phyloP scores from a whole-genome alignment of 1,140 invertebrate genomes.

The Brachystomella parvula region DNA sequence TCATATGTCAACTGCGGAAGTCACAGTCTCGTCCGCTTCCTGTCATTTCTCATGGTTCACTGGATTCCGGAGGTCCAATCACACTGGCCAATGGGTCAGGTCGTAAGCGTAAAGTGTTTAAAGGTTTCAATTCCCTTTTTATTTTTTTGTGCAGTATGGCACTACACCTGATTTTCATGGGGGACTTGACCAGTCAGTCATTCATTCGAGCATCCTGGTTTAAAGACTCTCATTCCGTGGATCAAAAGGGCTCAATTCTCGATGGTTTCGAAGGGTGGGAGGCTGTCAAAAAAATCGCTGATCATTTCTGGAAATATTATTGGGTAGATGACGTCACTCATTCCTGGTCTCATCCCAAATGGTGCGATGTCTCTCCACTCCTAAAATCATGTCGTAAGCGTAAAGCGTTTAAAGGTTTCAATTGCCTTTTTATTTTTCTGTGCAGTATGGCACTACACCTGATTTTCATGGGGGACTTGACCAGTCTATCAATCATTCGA shows the following conservation, averaged over 20 bases:
- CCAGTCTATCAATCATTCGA: slow-evolving; percentile 38
- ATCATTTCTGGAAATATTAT: no score
- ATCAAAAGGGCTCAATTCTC: no score
- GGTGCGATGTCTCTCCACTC: no score
- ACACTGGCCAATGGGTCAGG: background rate
- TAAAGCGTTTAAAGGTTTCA: slow-evolving; percentile 39
- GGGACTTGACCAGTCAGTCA: slow-evolving; percentile 37
- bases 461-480: slow-evolving; percentile 40
- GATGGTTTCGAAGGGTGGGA: no score
- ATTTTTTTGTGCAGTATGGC: slow-evolving; percentile 41
- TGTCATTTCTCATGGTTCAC: slow-evolving; percentile 38
- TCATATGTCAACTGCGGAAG: slow-evolving; percentile 42
- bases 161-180: slow-evolving; percentile 42
- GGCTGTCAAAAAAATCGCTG: no score
- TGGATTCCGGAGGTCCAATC: slow-evolving; percentile 40
- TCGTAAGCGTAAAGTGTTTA: slow-evolving; percentile 22
- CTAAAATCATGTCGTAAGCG: background rate
- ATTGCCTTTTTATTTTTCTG: slow-evolving; percentile 41
- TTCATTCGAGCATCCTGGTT: slow-evolving; percentile 41
- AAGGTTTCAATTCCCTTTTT: slow-evolving; percentile 41
- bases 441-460: slow-evolving; percentile 41
- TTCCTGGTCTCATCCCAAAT: no score
- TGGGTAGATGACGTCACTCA: no score
- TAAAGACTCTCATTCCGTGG: no score
- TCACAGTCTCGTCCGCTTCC: slow-evolving; percentile 31